Evolutionary conservation across 1,140 invertebrate species (phyloP), one percentile per base, ranked within the genome.

Genomic region (Parasteatoda tepidariorum): DNA sequence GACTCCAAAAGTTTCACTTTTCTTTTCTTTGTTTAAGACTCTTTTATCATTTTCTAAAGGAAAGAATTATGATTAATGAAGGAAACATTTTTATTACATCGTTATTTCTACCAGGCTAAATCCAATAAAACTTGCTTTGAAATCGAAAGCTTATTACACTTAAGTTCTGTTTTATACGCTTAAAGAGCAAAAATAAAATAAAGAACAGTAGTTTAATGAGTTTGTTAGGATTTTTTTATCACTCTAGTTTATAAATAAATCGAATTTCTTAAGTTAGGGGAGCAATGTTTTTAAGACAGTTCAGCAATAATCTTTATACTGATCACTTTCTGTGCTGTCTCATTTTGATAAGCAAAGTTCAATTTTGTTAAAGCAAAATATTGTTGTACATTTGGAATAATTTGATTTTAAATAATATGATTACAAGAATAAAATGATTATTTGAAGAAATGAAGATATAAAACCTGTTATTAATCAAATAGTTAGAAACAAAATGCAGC

Each of bases 61-160:
- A 59, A 73, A 61, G 71, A 74, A 34, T 66, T 31, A 74, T 74
- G 55, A 74, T 74, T 61, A 74, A 61, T 74, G 71, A 74, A 74
- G 30, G 55, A 38, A 74, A 59, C 30, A 74, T 61, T 74, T 70
- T 74, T 61, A 74, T 74, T 57, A 28, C 26, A 30, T 73, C 41
- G 31, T 73, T 73, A 74, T 61, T 74, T 74, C 71, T 55, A 34
- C 48, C 26, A 26, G 54, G 54, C 55, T 33, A 74, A 74, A 61
- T 61, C 30, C 54, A 70, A 54, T 70, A 70, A 74, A 61, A 38
- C 15, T 74, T 59, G 22, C 55, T 74, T 74, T 74, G 26, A 74
- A 74, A 61, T 74, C 30, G 71, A 74, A 74, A 74, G 71, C 54
- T 74, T 74, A 61, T 74, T 61, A 74, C 71, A 61, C 71, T 59